Evolutionary conservation across 2,797 vertebrate genomes (phyloP).

Genomic region (Bryconaethiops microstoma): DNA sequence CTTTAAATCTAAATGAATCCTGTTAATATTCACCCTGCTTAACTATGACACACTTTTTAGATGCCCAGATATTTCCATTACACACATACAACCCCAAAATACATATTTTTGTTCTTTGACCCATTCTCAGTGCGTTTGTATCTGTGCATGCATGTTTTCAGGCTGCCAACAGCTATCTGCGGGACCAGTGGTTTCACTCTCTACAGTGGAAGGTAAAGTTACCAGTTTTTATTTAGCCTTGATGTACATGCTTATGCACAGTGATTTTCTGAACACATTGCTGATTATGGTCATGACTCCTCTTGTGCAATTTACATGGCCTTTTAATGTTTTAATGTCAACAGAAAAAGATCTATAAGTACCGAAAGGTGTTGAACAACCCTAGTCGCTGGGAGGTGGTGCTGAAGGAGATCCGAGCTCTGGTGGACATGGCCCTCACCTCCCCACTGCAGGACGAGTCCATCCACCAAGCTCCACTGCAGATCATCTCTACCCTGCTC

Average conservation of each 20-base stretch:
- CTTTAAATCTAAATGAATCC: not conserved
- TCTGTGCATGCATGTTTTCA: constrained; percentile 66
- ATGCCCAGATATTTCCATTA: not conserved
- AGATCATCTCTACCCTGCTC: constrained; percentile 97
- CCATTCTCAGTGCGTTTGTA: constrained; percentile 13
- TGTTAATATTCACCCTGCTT: not conserved
- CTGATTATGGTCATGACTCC: not conserved
- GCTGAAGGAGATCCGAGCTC: constrained; percentile 94
- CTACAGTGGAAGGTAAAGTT: constrained; percentile 97
- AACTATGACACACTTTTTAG: not conserved
- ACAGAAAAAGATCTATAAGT: constrained; percentile 99
- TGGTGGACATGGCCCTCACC: constrained; percentile 96
- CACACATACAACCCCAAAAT: not conserved
- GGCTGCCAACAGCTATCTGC: constrained; percentile 98
- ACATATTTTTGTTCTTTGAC: not conserved
- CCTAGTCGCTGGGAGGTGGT: constrained; percentile 98
- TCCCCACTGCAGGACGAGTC: constrained; percentile 98
- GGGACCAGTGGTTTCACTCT: constrained; percentile 99
- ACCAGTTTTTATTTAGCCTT: constrained; percentile 8
- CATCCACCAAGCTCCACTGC: constrained; percentile 95
- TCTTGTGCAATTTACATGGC: not conserved
- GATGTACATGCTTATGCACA: not conserved
- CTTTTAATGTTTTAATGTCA: not conserved
- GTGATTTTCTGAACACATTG: not conserved
- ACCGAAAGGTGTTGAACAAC: constrained; percentile 96